phyloP scores from a whole-genome alignment of 2,888 invertebrate species.

The Eupithecia exiguata region DNA sequence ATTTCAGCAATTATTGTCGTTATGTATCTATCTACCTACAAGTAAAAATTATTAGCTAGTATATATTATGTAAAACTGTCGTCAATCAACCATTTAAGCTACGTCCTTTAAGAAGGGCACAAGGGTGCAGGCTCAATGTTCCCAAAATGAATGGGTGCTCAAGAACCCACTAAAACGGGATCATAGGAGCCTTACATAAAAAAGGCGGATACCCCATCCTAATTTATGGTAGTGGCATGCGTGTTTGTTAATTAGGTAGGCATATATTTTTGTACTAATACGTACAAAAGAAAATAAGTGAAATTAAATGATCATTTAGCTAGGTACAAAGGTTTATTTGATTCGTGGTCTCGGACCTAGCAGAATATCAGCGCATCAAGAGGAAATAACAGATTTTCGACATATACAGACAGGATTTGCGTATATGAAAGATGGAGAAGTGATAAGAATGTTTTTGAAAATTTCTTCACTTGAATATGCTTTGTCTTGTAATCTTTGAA shows the following conservation, averaged over 20 bases:
- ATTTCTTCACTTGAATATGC: too few species aligned
- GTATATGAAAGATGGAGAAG: too few species aligned
- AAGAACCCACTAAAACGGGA: slow-evolving; percentile 12
- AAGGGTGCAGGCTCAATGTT: slow-evolving; percentile 8
- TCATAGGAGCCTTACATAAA: slow-evolving; percentile 22
- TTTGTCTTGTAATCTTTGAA: too few species aligned
- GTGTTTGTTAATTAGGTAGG: slow-evolving; percentile 16
- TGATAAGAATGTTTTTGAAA: too few species aligned
- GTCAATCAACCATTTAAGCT: slow-evolving; percentile 14
- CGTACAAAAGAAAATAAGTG: not conserved
- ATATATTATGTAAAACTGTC: not conserved
- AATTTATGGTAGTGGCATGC: slow-evolving; percentile 27
- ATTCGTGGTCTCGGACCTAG: too few species aligned
- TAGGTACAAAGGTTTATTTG: too few species aligned
- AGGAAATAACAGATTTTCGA: too few species aligned
- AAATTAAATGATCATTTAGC: not conserved
- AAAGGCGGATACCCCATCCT: slow-evolving; percentile 30
- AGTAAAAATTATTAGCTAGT: not conserved
- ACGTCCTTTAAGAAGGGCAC: slow-evolving; percentile 11
- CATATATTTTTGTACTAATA: not conserved
- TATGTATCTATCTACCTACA: not conserved
- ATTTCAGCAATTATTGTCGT: not conserved
- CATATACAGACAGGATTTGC: too few species aligned
- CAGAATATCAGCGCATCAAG: too few species aligned
- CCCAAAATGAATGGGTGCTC: slow-evolving; percentile 12